Base-by-base conservation (phyloP, 2,888 invertebrate species). In the Clepsis dumicolana region DNA sequence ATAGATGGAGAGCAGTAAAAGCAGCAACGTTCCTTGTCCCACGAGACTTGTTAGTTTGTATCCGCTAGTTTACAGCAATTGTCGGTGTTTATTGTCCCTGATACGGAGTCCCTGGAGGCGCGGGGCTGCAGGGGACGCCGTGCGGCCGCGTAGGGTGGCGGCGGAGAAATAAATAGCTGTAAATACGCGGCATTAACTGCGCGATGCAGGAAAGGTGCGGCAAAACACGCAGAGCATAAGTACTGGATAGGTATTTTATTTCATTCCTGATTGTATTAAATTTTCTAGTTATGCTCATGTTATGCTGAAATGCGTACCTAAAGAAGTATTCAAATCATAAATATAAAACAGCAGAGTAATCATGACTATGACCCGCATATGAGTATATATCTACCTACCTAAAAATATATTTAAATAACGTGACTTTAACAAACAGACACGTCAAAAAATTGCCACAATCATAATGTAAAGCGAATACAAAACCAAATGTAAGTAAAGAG, bases 41-140 rank as follows among this genome's bases (percentile, higher is more conserved):
- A 2, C 5, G 80, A 77, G 88, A 80, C 86, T 84, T 84, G 86
- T 87, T 86, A 85, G 80, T 79, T 78, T 54, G 60, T 82, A 82
- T 77, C 78, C 78, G 75, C 76, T 77, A 82, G 80, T 83, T 84
- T 72, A 66, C 73, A 71, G 75, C 71, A 71, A 78, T 83, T 79
- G 79, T 80, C 75, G 75, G 73, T 85, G 84, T 88, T 59, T 87
- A 84, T 88, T 86, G 85, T 86, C 82, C 78, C 75, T 87, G 84
- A 87, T 84, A 75, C 72, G 73, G 66, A 62, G 66, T 83, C 87
- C 82, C 83, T 76, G 73, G 85, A 75, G 63, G 27, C 18, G 48
- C 53, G 54, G 48, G 56, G 48, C 24, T 7, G 24, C n/a, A 35
- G 70, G 64, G 52, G 63, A 56, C 63, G 65, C 56, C 56, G 21